These are phyloP conservation scores for Fulmarus glacialis DNA, from an alignment of 2,113 vertebrate species.

Conservation along the genomic window DNA sequence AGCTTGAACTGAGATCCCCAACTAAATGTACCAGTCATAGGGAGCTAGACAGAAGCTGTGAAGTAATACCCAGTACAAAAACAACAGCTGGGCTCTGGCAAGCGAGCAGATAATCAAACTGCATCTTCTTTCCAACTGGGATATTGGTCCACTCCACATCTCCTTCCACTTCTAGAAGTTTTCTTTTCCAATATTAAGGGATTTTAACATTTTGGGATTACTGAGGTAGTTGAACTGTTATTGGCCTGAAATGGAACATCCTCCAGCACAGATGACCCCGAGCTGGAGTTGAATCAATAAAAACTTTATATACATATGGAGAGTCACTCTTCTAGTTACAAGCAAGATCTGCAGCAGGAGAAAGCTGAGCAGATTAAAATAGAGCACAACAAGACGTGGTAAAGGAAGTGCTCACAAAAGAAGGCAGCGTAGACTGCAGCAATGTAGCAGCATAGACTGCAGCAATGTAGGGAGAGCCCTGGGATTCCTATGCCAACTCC, in stretches of 20 bases:
- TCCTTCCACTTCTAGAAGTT: neutral
- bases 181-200: neutral
- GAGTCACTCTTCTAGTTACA: neutral
- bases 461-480: neutral
- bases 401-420: neutral
- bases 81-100: neutral
- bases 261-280: accelerated
- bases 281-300: neutral
- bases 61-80: neutral
- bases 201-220: neutral
- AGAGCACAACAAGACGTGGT: neutral
- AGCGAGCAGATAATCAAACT: neutral
- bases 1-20: neutral
- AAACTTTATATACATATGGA: neutral
- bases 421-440: neutral
- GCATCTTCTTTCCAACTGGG: neutral
- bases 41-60: neutral
- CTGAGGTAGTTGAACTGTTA: neutral
- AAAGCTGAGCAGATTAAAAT: neutral
- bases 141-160: neutral
- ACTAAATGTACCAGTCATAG: neutral
- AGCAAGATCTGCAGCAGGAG: neutral
- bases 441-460: accelerated
- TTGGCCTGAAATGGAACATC: neutral
- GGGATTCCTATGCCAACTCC: neutral